Evolutionary conservation across 2,888 invertebrate genomes (phyloP).

Genomic region (Strigamia crassipes): DNA sequence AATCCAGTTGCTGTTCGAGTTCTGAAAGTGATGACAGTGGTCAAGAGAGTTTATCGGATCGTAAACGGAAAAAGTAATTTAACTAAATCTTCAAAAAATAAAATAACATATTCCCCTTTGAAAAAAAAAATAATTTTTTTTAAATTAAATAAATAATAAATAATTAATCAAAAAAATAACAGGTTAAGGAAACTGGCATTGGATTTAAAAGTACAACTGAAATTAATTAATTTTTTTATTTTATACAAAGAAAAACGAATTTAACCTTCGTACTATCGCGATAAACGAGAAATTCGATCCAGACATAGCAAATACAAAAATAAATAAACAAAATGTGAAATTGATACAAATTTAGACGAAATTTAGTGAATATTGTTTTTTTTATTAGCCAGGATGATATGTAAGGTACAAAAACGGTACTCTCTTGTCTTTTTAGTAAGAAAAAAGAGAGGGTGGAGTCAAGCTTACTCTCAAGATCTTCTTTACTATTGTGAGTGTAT

Average conservation of each 20-base stretch:
- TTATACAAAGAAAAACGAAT: too few species aligned
- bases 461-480: conserved; percentile 17
- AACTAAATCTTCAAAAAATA: too few species aligned
- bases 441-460: conserved; percentile 16
- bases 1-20: conserved; percentile 61
- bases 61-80: conserved; percentile 65
- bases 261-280: too few species aligned
- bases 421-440: conserved; percentile 17
- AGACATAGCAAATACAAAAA: too few species aligned
- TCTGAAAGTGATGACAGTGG: conserved; percentile 76
- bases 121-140: too few species aligned
- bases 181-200: not conserved
- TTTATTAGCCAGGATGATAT: conserved; percentile 1
- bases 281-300: too few species aligned
- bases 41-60: conserved; percentile 84
- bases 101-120: not conserved
- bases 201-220: too few species aligned
- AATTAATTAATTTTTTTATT: too few species aligned
- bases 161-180: too few species aligned
- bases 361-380: not conserved
- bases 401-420: not conserved
- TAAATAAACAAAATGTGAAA: too few species aligned
- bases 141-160: too few species aligned
- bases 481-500: conserved; percentile 11
- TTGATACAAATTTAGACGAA: not conserved